Conservation (phyloP, 1,140 invertebrate species). For the Anoplophora glabripennis region DNA sequence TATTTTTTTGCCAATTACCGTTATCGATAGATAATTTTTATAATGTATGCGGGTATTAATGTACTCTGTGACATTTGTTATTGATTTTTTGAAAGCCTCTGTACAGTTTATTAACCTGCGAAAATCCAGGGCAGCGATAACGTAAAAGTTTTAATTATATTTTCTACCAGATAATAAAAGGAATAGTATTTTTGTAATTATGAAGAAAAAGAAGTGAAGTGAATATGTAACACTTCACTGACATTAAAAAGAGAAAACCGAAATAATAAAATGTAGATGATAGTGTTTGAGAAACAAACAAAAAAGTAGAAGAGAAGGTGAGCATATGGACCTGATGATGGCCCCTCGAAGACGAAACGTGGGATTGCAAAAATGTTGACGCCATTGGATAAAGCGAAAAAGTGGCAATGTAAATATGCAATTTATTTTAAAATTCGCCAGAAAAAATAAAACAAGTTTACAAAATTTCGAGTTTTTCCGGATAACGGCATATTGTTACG, state of each 20-base stretch:
- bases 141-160: not conserved
- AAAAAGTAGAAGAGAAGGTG: too few relatives aligned
- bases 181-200: not conserved
- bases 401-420: too few relatives aligned
- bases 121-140: not conserved
- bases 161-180: not conserved
- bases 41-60: slow-evolving; percentile 2
- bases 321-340: too few relatives aligned
- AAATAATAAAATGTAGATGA: not conserved
- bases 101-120: slow-evolving; percentile 1
- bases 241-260: not conserved
- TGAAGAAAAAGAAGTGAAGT: too few relatives aligned
- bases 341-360: too few relatives aligned
- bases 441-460: too few relatives aligned
- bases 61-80: not conserved
- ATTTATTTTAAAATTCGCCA: too few relatives aligned
- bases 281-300: too few relatives aligned
- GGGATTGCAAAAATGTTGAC: too few relatives aligned
- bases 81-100: slow-evolving; percentile 5
- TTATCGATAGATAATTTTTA: not conserved
- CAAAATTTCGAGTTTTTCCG: too few relatives aligned
- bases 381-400: too few relatives aligned
- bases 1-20: not conserved
- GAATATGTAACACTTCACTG: not conserved
- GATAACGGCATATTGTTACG: too few relatives aligned